These are phyloP conservation scores for Leptogaster cylindrica DNA, from an alignment of 2,888 invertebrate genomes.

Conservation along the genomic window DNA sequence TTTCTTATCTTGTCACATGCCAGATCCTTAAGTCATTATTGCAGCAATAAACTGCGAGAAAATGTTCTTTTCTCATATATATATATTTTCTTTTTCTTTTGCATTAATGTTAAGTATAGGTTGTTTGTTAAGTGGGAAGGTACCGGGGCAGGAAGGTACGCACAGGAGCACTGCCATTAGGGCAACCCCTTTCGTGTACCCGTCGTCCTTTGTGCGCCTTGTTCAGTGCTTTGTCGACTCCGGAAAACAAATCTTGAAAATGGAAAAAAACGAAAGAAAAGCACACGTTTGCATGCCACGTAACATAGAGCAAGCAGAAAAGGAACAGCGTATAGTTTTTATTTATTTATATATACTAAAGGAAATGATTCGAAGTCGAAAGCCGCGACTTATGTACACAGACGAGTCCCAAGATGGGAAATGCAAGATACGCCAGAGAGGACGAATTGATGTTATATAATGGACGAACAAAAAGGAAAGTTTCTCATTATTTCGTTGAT, in stretches of 20 bases:
- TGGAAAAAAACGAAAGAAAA: constrained; percentile 8
- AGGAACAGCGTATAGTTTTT: constrained; percentile 12
- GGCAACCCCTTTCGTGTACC: constrained; percentile 40
- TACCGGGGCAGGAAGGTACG: not conserved
- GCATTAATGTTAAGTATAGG: no score
- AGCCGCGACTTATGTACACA: no score
- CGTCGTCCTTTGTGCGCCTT: not conserved
- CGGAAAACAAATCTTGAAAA: constrained; percentile 13
- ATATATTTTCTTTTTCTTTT: constrained; percentile 1
- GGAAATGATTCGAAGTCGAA: no score
- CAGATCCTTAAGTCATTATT: constrained; percentile 32
- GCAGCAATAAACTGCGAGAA: constrained; percentile 24
- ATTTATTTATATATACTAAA: constrained; percentile 5
- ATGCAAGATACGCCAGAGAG: no score
- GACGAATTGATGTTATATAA: constrained; percentile 16
- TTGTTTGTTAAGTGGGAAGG: no score
- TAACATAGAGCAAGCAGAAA: not conserved
- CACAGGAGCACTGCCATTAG: constrained; percentile 13
- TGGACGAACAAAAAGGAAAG: constrained; percentile 26
- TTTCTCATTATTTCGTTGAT: constrained; percentile 39
- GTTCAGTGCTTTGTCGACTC: constrained; percentile 25
- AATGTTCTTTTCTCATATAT: constrained; percentile 19
- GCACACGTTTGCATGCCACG: constrained; percentile 26
- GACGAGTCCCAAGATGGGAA: no score
- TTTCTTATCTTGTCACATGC: not conserved